Evolutionary conservation across 2,888 invertebrate genomes (phyloP).

Genomic region (Diarsia brunnea): DNA sequence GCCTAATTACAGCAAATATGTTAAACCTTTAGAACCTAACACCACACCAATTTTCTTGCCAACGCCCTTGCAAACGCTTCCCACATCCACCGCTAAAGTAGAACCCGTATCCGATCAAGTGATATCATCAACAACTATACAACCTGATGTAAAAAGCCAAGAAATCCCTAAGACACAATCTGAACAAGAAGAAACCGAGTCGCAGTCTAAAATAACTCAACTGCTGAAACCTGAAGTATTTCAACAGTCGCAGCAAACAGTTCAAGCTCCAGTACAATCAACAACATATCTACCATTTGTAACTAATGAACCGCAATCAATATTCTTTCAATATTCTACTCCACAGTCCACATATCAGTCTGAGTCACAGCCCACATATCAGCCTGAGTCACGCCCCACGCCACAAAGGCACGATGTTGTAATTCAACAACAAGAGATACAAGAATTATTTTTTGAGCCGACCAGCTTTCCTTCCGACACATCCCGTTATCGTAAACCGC

Average conservation of each 20-base stretch:
- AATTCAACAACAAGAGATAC: constrained; percentile 52
- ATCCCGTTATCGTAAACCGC: constrained; percentile 14
- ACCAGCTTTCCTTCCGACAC: background rate
- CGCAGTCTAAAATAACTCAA: constrained; percentile 14
- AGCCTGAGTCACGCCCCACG: background rate
- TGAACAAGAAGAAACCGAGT: constrained; percentile 16
- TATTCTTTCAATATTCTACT: constrained; percentile 26
- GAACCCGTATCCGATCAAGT: constrained; percentile 47
- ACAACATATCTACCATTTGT: constrained; percentile 45
- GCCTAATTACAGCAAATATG: constrained; percentile 40
- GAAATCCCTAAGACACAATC: constrained; percentile 4
- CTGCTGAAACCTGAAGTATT: constrained; percentile 24
- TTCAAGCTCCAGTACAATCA: constrained; percentile 24
- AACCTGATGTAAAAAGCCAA: constrained; percentile 42
- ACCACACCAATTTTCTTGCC: constrained; percentile 40
- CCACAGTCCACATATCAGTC: constrained; percentile 30
- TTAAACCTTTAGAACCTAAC: constrained; percentile 25
- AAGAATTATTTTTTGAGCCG: constrained; percentile 51
- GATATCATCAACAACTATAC: constrained; percentile 56
- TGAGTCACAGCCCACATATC: constrained; percentile 1
- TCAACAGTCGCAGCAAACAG: constrained; percentile 19
- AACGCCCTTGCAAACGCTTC: constrained; percentile 23
- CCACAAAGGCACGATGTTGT: constrained; percentile 48
- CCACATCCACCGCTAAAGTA: constrained; percentile 37
- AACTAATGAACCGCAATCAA: constrained; percentile 21